Base-by-base conservation (phyloP, 2,797 vertebrate genomes). In the Phoebastria nigripes region DNA sequence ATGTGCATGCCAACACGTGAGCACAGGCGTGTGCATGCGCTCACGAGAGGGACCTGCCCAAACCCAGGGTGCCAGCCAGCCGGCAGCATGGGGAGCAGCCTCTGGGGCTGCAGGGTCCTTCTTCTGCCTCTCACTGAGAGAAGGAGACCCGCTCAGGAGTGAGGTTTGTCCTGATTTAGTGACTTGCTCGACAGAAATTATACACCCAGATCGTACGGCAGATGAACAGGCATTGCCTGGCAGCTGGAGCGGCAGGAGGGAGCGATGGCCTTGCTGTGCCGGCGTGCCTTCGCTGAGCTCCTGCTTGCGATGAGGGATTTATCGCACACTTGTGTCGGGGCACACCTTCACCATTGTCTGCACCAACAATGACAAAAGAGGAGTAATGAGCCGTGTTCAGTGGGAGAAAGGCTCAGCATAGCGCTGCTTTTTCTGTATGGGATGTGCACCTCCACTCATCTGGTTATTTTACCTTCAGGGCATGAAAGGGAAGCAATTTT, bases 291-390 rank as follows among this genome's bases (percentile, higher is more conserved):
- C 5, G 6, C 46, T 9, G 13, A 65, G 65, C 22, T 25, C 37
- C 65, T 24, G 33, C 77, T 44, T 9, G 15, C 2, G 6, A 3
- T 3, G 42, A 21, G 21, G 58, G 70, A 37, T 76, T 31, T 29
- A 26, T 35, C 12, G 39, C 42, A 28, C 29, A 0, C 39, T 12
- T 24, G 49, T 10, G 15, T 9, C 2, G 7, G 29, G 29, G 19
- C 29, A 33, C 51, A 69, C 52, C 62, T 74, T 51, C 80, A 51
- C 42, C 49, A 1, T 5, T 12, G 15, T 12, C 73, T 19, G 17
- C 80, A 46, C n/a, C 44, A 7, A 1, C 0, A 5, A 3, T 2
- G 8, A 24, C 15, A 31, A 42, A 35, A 28, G 33, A 15, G 31
- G 12, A 70, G 51, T 4, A 29, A 63, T 11, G 91, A 74, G 33